Evolutionary conservation across 2,888 invertebrate genomes (phyloP), one percentile per base, ranked within the genome.

Genomic region (Apamea anceps): DNA sequence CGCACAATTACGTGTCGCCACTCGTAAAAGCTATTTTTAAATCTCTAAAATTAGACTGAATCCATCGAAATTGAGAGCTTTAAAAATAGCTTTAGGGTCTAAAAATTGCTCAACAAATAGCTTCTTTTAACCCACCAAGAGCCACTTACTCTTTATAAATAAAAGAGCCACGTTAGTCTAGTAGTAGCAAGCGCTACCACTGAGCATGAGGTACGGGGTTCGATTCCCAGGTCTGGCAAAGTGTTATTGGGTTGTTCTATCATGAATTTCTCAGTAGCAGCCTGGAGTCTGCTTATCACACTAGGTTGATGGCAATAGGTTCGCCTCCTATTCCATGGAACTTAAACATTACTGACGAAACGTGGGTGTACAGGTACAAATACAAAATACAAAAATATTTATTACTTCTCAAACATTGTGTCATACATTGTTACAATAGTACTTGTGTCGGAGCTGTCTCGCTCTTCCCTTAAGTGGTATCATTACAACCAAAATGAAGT

Each of bases 1-100:
- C 3, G 18, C 25, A 73, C 15, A 72, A 51, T 79, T 82, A 73
- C 6, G 51, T 60, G 18, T 48, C 48, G 48, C 48, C 15, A 32
- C 48, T 51, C 77, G 2, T 42, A 8, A 80, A 45, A 25, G 66
- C 51, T 79, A 57, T 51, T 81, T 81, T 45, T 25, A 71, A 84
- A 45, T 15, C 65, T 71, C 57, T 51, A n/a, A 79, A 71, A 84
- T 48, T 51, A 84, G 65, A 37, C 13, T 42, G 37, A 70, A 70
- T 77, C 28, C 51, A 1, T 18, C 18, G 18, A 51, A 51, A 1
- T 51, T 18, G 51, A 51, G 51, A 18, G 18, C 51, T 51, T 51
- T 18, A 51, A 18, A 51, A 51, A 51, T 51, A 51, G 18, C 51
- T 68, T 77, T 77, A 77, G 8, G 60, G 68, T 70, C 48, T 32